Base-by-base conservation (phyloP, 30 jellyfish, hydroid and myxozoan genomes). In the Aurelia coerulea region DNA sequence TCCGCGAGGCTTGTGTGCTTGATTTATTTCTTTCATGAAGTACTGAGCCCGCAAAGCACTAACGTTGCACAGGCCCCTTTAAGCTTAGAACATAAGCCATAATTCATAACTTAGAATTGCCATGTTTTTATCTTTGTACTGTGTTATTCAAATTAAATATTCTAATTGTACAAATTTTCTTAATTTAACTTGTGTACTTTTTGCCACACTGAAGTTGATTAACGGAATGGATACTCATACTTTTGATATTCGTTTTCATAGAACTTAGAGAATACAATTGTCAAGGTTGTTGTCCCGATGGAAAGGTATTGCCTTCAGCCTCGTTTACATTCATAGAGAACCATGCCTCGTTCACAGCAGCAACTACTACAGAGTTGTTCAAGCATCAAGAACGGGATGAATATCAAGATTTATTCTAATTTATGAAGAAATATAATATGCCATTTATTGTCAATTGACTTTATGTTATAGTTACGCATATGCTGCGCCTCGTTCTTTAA, bases 231-330 rank as follows among this genome's bases (percentile, higher is more conserved):
- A 87, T 79, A 67, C 91, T 87, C 59, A 87, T 94, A 83, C 65
- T 75, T 93, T 68, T 93, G 95, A 84, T 94, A 68, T 89, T 74
- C 88, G 52, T 89, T 84, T 93, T 94, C 96, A 62, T 94, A 94
- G 99, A 88, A 94, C 86, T 88, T 94, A 94, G 99, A 94, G 96
- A 94, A 78, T 87, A 89, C 99, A 35, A 97, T 94, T 78, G 97
- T 94, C 93, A 94, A 94, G 95, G 99, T 94, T 85, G 97, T 94
- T 66, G 80, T 94, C 85, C 99, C 99, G 81, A 94, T 95, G 83
- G 99, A 94, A 94, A 94, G 99, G 99, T 94, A 94, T 69, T 83
- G 77, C 90, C 39, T 80, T 79, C 96, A 73, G 80, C 96, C 81
- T 69, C 85, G 90, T 58, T 76, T 76, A 87, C 85, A 74, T 76